Evolutionary conservation across 2,113 vertebrate species (phyloP).

Genomic region (Oncorhynchus masou): DNA sequence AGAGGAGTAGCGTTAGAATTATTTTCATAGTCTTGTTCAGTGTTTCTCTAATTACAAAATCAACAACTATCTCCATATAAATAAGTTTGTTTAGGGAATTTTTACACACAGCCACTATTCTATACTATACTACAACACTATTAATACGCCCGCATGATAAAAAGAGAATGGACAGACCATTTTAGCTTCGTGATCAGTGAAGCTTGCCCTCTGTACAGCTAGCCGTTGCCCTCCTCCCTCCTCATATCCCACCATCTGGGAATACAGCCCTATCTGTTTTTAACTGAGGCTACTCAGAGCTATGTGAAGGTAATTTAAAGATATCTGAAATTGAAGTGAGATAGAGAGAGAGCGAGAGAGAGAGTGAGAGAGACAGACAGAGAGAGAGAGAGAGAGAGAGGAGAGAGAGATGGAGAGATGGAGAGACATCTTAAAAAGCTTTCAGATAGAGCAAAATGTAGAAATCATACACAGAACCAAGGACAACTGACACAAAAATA

Average conservation of each 20-base stretch:
- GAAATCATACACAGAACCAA: slow-evolving; percentile 55
- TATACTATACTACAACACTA: no score
- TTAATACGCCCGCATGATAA: no score
- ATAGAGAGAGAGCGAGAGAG: slow-evolving; percentile 49
- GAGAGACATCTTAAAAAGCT: slow-evolving; percentile 62
- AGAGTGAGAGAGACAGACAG: not conserved
- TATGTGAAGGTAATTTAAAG: slow-evolving; percentile 74
- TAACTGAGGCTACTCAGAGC: slow-evolving; percentile 68
- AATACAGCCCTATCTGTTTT: slow-evolving; percentile 62
- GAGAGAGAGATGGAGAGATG: slow-evolving; percentile 11
- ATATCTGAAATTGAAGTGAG: slow-evolving; percentile 75
- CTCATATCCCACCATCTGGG: slow-evolving; percentile 62
- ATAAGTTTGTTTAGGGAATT: no score
- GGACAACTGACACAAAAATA: slow-evolving; percentile 48
- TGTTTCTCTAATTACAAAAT: no score
- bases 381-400: not conserved
- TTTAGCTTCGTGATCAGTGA: no score
- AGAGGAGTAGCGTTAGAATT: no score
- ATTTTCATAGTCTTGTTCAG: no score
- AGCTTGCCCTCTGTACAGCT: not conserved
- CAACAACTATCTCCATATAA: no score
- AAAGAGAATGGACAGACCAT: no score
- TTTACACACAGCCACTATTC: no score
- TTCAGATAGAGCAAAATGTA: slow-evolving; percentile 61
- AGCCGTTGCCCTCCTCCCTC: slow-evolving; percentile 19